Percentiles rank a stretch among this genome's conserved stretches.
Conservation (phyloP, 2,113 vertebrate species). For the Aptenodytes forsteri region DNA sequence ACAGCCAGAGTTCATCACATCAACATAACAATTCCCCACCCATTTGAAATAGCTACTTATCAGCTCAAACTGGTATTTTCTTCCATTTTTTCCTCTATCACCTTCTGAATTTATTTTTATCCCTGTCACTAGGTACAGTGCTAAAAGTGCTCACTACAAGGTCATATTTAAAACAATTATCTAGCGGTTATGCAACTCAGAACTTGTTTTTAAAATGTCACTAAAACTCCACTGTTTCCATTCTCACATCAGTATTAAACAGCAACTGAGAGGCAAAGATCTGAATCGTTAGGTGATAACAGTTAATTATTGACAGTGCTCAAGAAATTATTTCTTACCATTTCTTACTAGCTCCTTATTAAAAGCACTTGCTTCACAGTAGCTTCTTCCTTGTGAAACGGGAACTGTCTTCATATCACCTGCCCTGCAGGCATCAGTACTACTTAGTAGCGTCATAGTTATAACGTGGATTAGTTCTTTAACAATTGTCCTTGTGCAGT, state of each 20-base stretch:
- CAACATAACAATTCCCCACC: neutral
- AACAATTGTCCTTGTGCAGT: constrained; percentile 82
- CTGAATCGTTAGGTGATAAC: accelerated
- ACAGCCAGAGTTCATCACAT: neutral
- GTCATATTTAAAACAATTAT: neutral
- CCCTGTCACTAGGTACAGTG: neutral
- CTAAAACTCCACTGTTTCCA: neutral
- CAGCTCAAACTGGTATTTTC: neutral
- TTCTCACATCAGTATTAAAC: neutral
- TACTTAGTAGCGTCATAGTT: constrained; percentile 82
- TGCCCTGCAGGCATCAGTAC: constrained; percentile 76
- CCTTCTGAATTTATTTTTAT: neutral
- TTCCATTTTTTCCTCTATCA: neutral
- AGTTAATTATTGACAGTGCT: neutral
- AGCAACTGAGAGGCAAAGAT: neutral
- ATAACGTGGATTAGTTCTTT: constrained; percentile 92
- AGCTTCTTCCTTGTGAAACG: constrained; percentile 74
- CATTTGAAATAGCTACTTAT: neutral
- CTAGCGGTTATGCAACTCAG: neutral
- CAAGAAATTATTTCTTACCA: constrained; percentile 72
- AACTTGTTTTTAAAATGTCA: neutral
- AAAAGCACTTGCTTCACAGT: constrained; percentile 90
- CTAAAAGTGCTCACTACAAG: neutral
- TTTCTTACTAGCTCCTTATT: constrained; percentile 81
- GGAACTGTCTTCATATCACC: constrained; percentile 72